A percentile compares a stretch with the other conserved stretches of the same genome.
phyloP scores from a whole-genome alignment of 2,797 vertebrate species.

The Sebastes nivosus region DNA sequence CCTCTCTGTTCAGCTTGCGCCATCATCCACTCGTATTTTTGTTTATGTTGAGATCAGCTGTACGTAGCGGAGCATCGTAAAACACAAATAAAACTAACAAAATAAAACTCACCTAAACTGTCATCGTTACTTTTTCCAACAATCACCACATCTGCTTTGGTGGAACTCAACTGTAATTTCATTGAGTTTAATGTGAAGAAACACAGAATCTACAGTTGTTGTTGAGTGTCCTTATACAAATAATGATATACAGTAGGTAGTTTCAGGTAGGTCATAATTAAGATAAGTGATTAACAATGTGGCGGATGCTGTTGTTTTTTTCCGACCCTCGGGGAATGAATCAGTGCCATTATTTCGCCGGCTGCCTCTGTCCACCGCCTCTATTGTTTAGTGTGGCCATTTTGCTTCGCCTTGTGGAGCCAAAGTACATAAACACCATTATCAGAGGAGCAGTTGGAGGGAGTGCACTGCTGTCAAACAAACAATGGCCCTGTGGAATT shows the following conservation, averaged over 20 bases:
- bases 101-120: too few relatives aligned
- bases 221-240: neutral
- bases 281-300: conserved; percentile 6
- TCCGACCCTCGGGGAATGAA: neutral
- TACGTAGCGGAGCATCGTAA: too few relatives aligned
- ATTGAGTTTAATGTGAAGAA: too few relatives aligned
- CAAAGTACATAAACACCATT: conserved; percentile 68
- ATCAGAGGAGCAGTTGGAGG: conserved; percentile 57
- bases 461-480: conserved; percentile 59
- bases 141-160: too few relatives aligned
- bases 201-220: too few relatives aligned
- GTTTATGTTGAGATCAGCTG: too few relatives aligned
- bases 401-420: conserved; percentile 48
- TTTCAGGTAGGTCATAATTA: neutral
- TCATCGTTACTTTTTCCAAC: too few relatives aligned
- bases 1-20: too few relatives aligned
- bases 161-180: too few relatives aligned
- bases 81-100: too few relatives aligned
- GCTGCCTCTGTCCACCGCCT: conserved; percentile 17
- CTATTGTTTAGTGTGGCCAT: conserved; percentile 49
- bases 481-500: conserved; percentile 65
- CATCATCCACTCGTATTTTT: too few relatives aligned
- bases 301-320: neutral
- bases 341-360: conserved; percentile 30
- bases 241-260: neutral